Conservation (phyloP, 2,113 vertebrate genomes). For the Uropsilus gracilis region DNA sequence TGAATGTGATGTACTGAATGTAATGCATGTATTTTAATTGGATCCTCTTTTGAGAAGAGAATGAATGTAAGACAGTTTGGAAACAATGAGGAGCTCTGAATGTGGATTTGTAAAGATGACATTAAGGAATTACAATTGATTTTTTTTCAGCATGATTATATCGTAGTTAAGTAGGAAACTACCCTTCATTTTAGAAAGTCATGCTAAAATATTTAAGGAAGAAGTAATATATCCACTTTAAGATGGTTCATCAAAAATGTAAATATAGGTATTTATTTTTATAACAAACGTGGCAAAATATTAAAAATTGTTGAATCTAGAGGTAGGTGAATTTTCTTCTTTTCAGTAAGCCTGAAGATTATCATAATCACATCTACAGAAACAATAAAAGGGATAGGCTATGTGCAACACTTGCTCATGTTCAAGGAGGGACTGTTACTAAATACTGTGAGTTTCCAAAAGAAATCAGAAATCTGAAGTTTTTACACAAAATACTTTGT, state of each 20-base stretch:
- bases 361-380: not conserved
- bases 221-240: not conserved
- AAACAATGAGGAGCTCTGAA: not conserved
- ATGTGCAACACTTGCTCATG: not conserved
- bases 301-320: not conserved
- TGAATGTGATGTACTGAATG: not conserved
- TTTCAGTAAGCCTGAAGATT: not conserved
- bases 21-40: not conserved
- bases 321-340: not conserved
- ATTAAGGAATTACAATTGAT: not conserved
- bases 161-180: not conserved
- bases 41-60: not conserved
- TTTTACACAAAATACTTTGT: not conserved
- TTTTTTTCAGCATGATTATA: not conserved
- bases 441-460: slow-evolving; percentile 11
- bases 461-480: not conserved
- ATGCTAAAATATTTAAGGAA: not conserved
- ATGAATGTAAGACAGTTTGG: not conserved
- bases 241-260: slow-evolving; percentile 16
- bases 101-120: not conserved
- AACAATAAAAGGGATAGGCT: not conserved
- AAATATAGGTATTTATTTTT: not conserved
- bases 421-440: not conserved
- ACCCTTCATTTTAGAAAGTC: not conserved
- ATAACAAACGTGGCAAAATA: slow-evolving; percentile 17